Conservation (phyloP, 2,888 invertebrate species). For the Nebria salina region DNA sequence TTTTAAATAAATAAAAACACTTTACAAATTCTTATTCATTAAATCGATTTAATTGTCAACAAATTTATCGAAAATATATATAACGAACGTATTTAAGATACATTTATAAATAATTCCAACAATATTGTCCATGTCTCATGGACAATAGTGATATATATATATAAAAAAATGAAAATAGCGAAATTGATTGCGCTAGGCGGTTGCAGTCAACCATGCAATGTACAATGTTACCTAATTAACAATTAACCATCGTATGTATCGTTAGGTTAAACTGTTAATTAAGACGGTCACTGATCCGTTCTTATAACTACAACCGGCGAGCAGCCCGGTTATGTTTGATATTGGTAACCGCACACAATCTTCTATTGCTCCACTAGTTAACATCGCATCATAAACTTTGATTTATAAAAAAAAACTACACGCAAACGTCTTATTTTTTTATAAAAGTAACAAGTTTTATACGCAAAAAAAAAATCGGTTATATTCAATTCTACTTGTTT, state of each 20-base stretch:
- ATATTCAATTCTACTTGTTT: neutral
- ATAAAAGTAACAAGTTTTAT: too few species aligned
- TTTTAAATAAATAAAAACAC: too few species aligned
- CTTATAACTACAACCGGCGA: conserved; percentile 13
- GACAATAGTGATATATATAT: neutral
- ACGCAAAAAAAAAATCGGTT: neutral
- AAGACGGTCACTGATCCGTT: conserved; percentile 21
- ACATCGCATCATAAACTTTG: neutral
- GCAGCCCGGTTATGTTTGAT: neutral
- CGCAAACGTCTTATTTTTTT: too few species aligned
- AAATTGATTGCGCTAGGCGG: neutral
- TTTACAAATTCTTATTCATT: too few species aligned
- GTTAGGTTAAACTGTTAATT: conserved; percentile 8
- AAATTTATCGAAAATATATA: too few species aligned
- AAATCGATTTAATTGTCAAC: too few species aligned
- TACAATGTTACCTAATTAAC: conserved; percentile 19
- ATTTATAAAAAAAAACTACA: too few species aligned
- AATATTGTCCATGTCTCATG: neutral
- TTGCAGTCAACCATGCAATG: conserved; percentile 7
- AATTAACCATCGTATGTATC: conserved; percentile 16
- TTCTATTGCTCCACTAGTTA: neutral
- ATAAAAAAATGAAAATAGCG: neutral
- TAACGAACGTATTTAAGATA: too few species aligned
- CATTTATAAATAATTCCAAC: too few species aligned
- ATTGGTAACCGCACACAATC: neutral